phyloP scores from a whole-genome alignment of 2,113 vertebrate genomes.

The Grammomys surdaster region DNA sequence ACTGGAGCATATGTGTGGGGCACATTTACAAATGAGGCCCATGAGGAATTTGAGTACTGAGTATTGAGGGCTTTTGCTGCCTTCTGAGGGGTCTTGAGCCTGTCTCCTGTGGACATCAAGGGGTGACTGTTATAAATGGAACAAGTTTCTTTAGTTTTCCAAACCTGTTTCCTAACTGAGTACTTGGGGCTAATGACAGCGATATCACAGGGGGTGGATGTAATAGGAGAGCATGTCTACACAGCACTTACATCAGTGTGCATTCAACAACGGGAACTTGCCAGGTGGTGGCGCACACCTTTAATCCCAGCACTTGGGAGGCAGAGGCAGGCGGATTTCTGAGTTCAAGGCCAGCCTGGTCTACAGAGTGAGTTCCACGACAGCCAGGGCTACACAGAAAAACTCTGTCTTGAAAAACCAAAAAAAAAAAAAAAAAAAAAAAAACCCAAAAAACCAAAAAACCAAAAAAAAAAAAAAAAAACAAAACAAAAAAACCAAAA shows the following conservation, averaged over 20 bases:
- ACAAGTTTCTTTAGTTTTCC: not conserved
- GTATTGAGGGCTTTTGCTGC: not conserved
- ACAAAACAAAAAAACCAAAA: too few species aligned
- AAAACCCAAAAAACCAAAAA: too few species aligned
- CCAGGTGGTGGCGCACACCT: too few species aligned
- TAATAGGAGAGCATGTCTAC: not conserved
- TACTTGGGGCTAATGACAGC: not conserved
- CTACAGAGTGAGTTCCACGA: too few species aligned
- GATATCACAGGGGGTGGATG: not conserved
- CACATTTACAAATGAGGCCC: not conserved
- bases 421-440: too few species aligned
- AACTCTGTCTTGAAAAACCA: too few species aligned
- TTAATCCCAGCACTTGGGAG: too few species aligned
- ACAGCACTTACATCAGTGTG: not conserved
- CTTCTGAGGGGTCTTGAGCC: not conserved
- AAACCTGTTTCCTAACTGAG: not conserved
- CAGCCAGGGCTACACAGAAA: too few species aligned
- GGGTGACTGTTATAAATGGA: not conserved
- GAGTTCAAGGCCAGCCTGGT: too few species aligned
- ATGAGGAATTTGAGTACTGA: not conserved
- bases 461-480: too few species aligned
- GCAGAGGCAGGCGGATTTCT: too few species aligned
- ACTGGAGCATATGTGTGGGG: not conserved
- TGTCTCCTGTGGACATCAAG: not conserved
- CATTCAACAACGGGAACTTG: not conserved